Base-by-base conservation (phyloP, 2,888 invertebrate species). In the Thereva nobilitata region DNA sequence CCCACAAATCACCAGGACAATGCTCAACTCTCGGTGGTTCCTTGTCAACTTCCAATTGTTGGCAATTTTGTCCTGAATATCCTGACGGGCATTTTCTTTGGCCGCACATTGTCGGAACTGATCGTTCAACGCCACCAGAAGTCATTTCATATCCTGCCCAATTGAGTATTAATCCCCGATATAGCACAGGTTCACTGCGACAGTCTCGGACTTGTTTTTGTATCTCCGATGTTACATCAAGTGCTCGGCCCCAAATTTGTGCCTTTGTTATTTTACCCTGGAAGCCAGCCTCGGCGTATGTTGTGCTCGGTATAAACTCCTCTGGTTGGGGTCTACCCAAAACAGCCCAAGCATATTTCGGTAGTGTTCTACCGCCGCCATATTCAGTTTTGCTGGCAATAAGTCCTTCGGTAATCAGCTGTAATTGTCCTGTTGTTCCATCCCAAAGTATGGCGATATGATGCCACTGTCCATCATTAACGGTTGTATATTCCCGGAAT, bases 401-500 rank as follows among this genome's bases (percentile, higher is more conserved):
- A 56, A 97, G 85, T 50, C 96, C 95, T 84, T 97, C 96, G n/a
- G 96, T 96, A 59, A 96, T 92, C 35, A 97, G 84, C 65, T 92
- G 92, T 52, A 97, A 82, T 77, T 91, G 90, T 23, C 95, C 95
- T 4, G 91, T 91, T 65, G 89, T 89, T 45, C 95, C 93, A 76
- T 94, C 91, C 96, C 97, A 97, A n/a, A 95, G 91, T 63, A 97
- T 85, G 45, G 95, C 94, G 40, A 96, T 89, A 76, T 96, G 95
- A 83, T 97, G 96, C 97, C 97, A 97, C 77, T 94, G 94, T 4
- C 95, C 96, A 76, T 97, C 96, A 76, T 96, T 97, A 23, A 97
- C 90, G 0, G 94, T 94, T 1, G 95, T 93, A 74, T 92, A 95
- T 80, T 94, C 93, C 63, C 92, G 87, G 81, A 95, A 95, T 73